A percentile compares a stretch with the other conserved stretches of the same genome.
Conservation (phyloP, 2,797 vertebrate species). For the Gambelia wislizenii region DNA sequence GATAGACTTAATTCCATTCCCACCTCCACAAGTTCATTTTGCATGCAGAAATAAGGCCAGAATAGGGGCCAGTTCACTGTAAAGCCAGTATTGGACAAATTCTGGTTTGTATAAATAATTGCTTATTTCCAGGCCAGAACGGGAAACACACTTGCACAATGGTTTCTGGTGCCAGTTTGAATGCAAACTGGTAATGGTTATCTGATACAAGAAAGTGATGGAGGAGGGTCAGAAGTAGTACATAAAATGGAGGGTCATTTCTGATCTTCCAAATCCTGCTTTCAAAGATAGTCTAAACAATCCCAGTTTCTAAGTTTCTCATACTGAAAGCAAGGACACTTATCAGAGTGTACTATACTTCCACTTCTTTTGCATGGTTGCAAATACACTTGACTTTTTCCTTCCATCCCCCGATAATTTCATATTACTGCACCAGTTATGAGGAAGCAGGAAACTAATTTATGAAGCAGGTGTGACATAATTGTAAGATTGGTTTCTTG, state of each 20-base stretch:
- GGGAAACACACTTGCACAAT: neutral
- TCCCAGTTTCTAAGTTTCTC: neutral
- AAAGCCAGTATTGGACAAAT: neutral
- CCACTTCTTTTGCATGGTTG: neutral
- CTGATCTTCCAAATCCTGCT: neutral
- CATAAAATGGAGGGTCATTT: neutral
- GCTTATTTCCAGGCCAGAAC: neutral
- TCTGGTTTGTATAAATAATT: neutral
- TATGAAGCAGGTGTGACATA: conserved; percentile 33
- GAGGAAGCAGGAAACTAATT: conserved; percentile 7
- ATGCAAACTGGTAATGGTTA: neutral
- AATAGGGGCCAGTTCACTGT: neutral
- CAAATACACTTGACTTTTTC: neutral
- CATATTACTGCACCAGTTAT: neutral
- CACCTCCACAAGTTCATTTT: neutral
- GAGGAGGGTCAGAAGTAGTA: neutral
- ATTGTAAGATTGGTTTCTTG: conserved; percentile 38
- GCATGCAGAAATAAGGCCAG: neutral
- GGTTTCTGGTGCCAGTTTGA: neutral
- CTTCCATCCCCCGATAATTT: neutral
- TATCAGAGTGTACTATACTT: neutral
- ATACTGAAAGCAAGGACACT: neutral
- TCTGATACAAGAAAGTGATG: neutral
- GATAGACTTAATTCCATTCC: neutral
- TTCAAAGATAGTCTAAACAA: neutral